Conservation (phyloP, 2,113 vertebrate genomes). For the Cinclus mexicanus region DNA sequence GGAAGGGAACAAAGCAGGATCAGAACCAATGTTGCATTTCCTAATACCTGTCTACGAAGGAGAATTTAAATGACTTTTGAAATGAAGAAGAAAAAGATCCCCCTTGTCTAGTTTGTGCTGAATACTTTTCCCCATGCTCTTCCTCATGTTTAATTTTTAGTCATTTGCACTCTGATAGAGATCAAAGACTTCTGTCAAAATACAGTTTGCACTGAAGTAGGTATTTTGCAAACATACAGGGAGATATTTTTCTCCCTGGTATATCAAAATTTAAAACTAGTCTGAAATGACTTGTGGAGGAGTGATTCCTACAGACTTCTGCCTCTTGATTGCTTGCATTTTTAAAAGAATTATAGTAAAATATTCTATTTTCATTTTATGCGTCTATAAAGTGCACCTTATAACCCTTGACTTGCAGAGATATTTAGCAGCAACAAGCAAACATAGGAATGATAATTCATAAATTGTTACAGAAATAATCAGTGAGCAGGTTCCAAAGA, state of each 20-base stretch:
- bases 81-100: constrained; percentile 7
- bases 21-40: not conserved
- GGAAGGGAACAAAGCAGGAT: not conserved
- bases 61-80: constrained; percentile 34
- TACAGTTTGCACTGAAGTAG: not conserved
- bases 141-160: constrained; percentile 61
- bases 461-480: not conserved
- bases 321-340: not conserved
- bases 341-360: not conserved
- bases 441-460: not conserved
- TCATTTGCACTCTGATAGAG: constrained; percentile 58
- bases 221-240: constrained; percentile 32
- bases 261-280: not conserved
- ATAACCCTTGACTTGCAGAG: not conserved
- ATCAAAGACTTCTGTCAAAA: constrained; percentile 61
- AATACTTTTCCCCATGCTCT: not conserved
- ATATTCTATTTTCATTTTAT: not conserved
- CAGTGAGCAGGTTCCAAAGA: not conserved
- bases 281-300: not conserved
- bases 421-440: not conserved
- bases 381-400: not conserved
- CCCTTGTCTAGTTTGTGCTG: not conserved
- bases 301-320: not conserved
- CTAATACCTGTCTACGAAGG: not conserved
- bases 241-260: constrained; percentile 10